Base-by-base conservation (phyloP, 2,113 vertebrate genomes). In the Anguilla japonica region DNA sequence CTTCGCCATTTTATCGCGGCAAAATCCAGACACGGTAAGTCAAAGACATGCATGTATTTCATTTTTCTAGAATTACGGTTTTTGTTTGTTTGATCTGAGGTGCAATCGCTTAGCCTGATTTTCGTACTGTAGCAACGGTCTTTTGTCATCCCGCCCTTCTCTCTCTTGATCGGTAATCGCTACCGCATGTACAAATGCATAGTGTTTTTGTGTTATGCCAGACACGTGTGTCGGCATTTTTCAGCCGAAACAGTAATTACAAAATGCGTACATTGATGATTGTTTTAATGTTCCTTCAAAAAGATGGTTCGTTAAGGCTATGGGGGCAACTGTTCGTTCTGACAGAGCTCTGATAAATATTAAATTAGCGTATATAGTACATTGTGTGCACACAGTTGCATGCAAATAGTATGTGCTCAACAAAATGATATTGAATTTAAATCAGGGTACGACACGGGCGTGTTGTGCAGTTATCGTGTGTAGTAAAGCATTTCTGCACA, bases 1-100 rank as follows among this genome's bases (percentile, higher is more conserved):
- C 93, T 99, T 99, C 97, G 98, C 98, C 97, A 98, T 99, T 94
- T 98, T 99, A 97, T 96, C 98, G 92, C 96, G 96, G 95, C 95
- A 98, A 91, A 98, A 94, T 94, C 95, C 97, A 88, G 98, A 98
- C 93, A 96, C 96, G 97, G 98, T 99, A 97, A 98, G 98, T 97
- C 92, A 43, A 86, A 60, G 88, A 13, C 26, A 60, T 29, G n/a
- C 4, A 14, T 75, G 41, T 41, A 50, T 60, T 85, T 16, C 13
- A 71, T 83, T 84, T 40, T 40, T 57, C 50, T 46, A 88, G 84
- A 71, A 86, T 85, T 78, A 40, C 78, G 53, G 29, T 41, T 81
- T 57, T 85, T 83, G 86, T 87, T 88, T 46, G 43, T 91, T 90
- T 56, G 50, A 39, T 18, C 16, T 29, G 9, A 18, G 22, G 67